A percentile compares a stretch with the other conserved stretches of the same genome.
Conservation (phyloP, 1,140 invertebrate species). For the Drosophila repletoides region DNA sequence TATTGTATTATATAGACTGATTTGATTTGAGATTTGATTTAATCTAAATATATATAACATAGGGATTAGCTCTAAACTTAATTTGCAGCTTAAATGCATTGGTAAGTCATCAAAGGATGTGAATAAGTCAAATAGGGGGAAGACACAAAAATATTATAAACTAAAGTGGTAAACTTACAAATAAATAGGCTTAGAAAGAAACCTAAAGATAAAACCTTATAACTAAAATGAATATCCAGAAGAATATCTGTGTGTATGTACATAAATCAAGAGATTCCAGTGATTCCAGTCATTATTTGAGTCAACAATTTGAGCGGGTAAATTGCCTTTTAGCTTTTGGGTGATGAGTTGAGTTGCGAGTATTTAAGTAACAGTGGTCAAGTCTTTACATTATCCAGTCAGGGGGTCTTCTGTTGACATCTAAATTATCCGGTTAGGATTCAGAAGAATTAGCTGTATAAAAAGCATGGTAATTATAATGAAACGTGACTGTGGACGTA, state of each 20-base stretch:
- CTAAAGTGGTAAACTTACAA: slow-evolving; percentile 33
- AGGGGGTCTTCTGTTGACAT: slow-evolving; percentile 27
- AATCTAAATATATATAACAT: slow-evolving; percentile 4
- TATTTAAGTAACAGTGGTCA: slow-evolving; percentile 48
- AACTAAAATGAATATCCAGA: slow-evolving; percentile 34
- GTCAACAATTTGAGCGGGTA: slow-evolving; percentile 31
- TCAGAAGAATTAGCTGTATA: slow-evolving; percentile 1
- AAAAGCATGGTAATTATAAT: slow-evolving; percentile 51
- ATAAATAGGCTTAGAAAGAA: slow-evolving; percentile 25
- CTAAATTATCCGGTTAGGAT: slow-evolving; percentile 48
- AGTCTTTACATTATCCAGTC: slow-evolving; percentile 44
- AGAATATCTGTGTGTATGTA: slow-evolving; percentile 33
- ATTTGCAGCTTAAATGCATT: slow-evolving; percentile 40
- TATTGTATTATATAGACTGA: slow-evolving; percentile 1
- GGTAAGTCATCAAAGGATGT: neutral
- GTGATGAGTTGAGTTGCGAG: slow-evolving; percentile 32
- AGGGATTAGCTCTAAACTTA: slow-evolving; percentile 11
- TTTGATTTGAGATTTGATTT: too few species aligned
- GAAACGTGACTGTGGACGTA: slow-evolving; percentile 49
- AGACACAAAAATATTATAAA: slow-evolving; percentile 46
- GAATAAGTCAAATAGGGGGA: slow-evolving; percentile 37
- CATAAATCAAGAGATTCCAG: slow-evolving; percentile 20
- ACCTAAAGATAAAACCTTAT: slow-evolving; percentile 16
- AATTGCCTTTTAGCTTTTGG: slow-evolving; percentile 16
- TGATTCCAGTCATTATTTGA: slow-evolving; percentile 9